phyloP scores from a whole-genome alignment of 2,797 vertebrate species.

The Chelmon rostratus region DNA sequence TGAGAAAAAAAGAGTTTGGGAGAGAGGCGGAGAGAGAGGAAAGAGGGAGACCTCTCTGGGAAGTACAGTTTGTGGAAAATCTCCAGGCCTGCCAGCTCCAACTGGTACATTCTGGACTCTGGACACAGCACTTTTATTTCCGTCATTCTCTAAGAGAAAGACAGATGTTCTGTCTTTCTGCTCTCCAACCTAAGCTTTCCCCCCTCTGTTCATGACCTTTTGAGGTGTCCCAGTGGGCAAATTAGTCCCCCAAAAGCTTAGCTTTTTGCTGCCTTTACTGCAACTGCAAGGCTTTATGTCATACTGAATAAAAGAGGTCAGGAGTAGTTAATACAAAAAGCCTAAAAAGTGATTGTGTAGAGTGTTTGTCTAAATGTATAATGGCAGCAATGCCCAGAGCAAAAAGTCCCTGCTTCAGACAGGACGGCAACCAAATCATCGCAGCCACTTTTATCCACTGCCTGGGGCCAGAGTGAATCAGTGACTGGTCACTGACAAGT shows the following conservation, averaged over 20 bases:
- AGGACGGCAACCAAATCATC: background rate
- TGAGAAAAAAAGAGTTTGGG: constrained; percentile 31
- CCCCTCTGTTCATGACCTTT: constrained; percentile 41
- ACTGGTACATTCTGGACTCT: constrained; percentile 85
- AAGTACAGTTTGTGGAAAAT: constrained; percentile 85
- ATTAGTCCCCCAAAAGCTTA: constrained; percentile 34
- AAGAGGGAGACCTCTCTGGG: constrained; percentile 71
- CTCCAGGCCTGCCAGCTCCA: constrained; percentile 85
- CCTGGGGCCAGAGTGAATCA: background rate
- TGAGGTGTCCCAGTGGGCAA: constrained; percentile 39
- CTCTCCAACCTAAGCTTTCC: constrained; percentile 49
- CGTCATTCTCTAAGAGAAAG: constrained; percentile 62
- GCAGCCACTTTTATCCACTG: background rate
- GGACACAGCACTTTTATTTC: constrained; percentile 83
- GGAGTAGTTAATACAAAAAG: constrained; percentile 4
- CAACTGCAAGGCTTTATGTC: constrained; percentile 34
- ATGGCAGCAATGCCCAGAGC: background rate
- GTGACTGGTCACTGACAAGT: background rate
- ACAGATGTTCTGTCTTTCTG: constrained; percentile 67
- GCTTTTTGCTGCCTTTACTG: constrained; percentile 37
- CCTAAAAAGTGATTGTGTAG: background rate
- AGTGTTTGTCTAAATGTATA: background rate
- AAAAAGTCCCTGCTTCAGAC: background rate
- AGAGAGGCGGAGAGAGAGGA: constrained; percentile 37
- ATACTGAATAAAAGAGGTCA: constrained; percentile 42